Percentiles rank a stretch among this genome's conserved stretches.
These are phyloP conservation scores for Burhinus oedicnemus DNA, from an alignment of 2,113 vertebrate genomes.

Conservation along the genomic window DNA sequence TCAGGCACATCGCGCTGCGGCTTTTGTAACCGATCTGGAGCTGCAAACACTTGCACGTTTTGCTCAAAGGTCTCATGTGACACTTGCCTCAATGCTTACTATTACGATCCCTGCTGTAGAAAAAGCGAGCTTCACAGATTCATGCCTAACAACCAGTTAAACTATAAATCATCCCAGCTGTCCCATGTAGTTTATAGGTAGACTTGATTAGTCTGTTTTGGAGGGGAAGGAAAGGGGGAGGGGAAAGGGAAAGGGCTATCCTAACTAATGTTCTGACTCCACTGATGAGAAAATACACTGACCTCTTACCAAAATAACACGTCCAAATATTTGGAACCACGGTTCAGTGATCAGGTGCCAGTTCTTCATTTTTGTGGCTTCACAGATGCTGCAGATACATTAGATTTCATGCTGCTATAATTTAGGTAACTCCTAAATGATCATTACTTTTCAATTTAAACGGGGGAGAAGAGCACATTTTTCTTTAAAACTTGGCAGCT, in stretches of 20 bases:
- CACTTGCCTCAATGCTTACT: slow-evolving; percentile 89
- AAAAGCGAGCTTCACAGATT: slow-evolving; percentile 93
- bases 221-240: slow-evolving; percentile 67
- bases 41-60: slow-evolving; percentile 92
- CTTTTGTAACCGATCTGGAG: slow-evolving; percentile 93
- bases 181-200: slow-evolving; percentile 94
- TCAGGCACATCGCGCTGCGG: slow-evolving; percentile 87
- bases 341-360: slow-evolving; percentile 29
- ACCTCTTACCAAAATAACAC: slow-evolving; percentile 34
- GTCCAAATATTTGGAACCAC: slow-evolving; percentile 29
- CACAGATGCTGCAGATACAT: slow-evolving; percentile 35
- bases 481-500: slow-evolving; percentile 54
- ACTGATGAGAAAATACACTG: background rate
- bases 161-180: slow-evolving; percentile 91
- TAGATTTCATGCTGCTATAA: slow-evolving; percentile 57
- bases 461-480: slow-evolving; percentile 60
- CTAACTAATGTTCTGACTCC: slow-evolving; percentile 50
- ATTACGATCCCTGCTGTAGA: slow-evolving; percentile 90
- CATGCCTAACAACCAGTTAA: slow-evolving; percentile 92
- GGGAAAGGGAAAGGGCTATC: slow-evolving; percentile 73
- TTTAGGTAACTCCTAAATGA: slow-evolving; percentile 46
- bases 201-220: background rate
- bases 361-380: slow-evolving; percentile 59
- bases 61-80: slow-evolving; percentile 98
- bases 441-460: slow-evolving; percentile 42